phyloP scores from a whole-genome alignment of 2,797 vertebrate genomes.

The Mormyrus hasselquistii region DNA sequence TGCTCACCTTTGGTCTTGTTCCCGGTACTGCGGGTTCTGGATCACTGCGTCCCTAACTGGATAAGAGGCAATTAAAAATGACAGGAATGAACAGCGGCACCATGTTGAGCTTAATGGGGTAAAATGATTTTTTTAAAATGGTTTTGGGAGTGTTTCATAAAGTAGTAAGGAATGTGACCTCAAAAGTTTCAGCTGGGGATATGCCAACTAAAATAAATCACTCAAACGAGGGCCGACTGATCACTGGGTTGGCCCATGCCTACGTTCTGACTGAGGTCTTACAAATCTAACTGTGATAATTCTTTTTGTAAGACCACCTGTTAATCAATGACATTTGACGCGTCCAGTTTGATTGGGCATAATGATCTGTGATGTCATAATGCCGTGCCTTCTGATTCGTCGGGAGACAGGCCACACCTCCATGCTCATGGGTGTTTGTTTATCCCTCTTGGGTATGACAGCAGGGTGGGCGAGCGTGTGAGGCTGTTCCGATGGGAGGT shows the following conservation, averaged over 20 bases:
- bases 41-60: not conserved
- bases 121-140: conserved; percentile 6
- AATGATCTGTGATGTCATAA: not conserved
- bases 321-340: not conserved
- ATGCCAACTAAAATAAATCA: not conserved
- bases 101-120: conserved; percentile 4
- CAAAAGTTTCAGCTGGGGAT: not conserved
- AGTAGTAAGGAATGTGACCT: not conserved
- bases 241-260: not conserved
- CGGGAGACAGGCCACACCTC: not conserved
- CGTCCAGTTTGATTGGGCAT: not conserved
- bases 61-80: conserved; percentile 5
- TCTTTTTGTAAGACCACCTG: not conserved
- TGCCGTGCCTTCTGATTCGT: not conserved
- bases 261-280: not conserved
- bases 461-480: conserved; percentile 17
- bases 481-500: conserved; percentile 24
- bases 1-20: not conserved
- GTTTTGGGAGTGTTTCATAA: not conserved
- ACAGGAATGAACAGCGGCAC: not conserved
- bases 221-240: not conserved
- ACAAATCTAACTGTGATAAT: not conserved
- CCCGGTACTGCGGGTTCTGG: not conserved
- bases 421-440: not conserved
- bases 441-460: conserved; percentile 19